phyloP scores from a whole-genome alignment of 1,140 invertebrate species.

The Lethrus apterus region DNA sequence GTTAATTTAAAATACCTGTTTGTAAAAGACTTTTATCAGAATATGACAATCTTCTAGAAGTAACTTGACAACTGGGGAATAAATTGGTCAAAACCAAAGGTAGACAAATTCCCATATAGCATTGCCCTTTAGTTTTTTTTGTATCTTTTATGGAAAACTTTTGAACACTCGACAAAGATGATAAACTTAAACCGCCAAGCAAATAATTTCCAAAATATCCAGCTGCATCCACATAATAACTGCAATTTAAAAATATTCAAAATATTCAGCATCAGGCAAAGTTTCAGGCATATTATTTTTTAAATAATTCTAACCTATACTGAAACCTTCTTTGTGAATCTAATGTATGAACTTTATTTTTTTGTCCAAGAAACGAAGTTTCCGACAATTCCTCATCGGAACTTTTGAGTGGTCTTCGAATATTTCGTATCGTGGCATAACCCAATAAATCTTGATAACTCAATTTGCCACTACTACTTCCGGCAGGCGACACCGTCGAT shows the following conservation, averaged over 20 bases:
- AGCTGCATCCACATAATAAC: no score
- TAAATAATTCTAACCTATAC: no score
- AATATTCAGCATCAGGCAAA: no score
- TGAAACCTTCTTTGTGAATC: no score
- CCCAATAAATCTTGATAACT: conserved; percentile 70
- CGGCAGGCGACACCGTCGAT: conserved; percentile 35
- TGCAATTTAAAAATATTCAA: no score
- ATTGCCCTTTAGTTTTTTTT: conserved; percentile 37
- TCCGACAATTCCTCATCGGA: conserved; percentile 6
- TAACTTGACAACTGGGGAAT: conserved; percentile 51
- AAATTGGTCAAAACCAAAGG: conserved; percentile 60
- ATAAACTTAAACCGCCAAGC: conserved; percentile 20
- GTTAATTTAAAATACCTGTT: no score
- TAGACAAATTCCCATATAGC: conserved; percentile 73
- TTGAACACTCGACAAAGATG: conserved; percentile 25
- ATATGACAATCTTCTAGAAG: conserved; percentile 9
- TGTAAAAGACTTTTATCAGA: no score
- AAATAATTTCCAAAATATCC: conserved; percentile 19
- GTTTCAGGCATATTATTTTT: no score
- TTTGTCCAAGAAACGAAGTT: no score
- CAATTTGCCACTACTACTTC: conserved; percentile 47
- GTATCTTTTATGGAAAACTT: conserved; percentile 23
- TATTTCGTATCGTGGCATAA: conserved; percentile 74
- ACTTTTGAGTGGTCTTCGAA: conserved; percentile 52
- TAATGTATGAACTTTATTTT: no score